Conservation (phyloP, 2,797 vertebrate genomes). For the Crocidura indochinensis region DNA sequence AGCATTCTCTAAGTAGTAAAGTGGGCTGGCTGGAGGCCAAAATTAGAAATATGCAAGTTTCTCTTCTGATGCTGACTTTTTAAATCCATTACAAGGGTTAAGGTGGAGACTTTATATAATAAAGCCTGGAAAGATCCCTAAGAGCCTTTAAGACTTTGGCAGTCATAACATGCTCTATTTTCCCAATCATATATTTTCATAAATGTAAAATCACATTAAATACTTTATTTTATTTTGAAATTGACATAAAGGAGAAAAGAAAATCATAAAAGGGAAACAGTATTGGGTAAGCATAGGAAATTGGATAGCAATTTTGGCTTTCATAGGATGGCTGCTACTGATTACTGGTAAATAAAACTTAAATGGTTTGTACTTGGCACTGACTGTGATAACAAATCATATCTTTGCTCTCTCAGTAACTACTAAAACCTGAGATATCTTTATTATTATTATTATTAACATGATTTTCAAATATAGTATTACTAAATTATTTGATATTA, state of each 20-base stretch:
- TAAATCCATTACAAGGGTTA: conserved; percentile 1
- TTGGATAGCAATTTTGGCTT: conserved; percentile 22
- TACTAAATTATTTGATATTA: not conserved
- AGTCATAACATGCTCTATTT: conserved; percentile 23
- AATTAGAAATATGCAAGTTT: conserved; percentile 59
- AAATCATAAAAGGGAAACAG: conserved; percentile 40
- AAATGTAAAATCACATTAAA: conserved; percentile 70
- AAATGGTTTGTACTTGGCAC: not conserved
- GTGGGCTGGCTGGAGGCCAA: conserved; percentile 60
- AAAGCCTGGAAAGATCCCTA: conserved; percentile 10
- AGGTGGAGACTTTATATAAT: not conserved
- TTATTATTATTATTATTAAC: not conserved
- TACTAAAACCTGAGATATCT: not conserved
- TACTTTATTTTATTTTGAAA: conserved; percentile 68
- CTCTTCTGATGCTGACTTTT: conserved; percentile 60
- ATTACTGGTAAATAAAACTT: not conserved
- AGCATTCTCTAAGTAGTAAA: conserved; percentile 55
- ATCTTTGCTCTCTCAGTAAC: conserved; percentile 2
- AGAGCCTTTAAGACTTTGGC: conserved; percentile 18
- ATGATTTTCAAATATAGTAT: not conserved
- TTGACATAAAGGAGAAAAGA: conserved; percentile 23
- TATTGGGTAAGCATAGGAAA: not conserved
- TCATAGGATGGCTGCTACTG: not conserved
- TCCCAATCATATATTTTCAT: conserved; percentile 65
- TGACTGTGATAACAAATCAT: not conserved